Evolutionary conservation across 1,140 invertebrate species (phyloP), one percentile per base, ranked within the genome.

Genomic region (Bombus haemorrhoidalis): DNA sequence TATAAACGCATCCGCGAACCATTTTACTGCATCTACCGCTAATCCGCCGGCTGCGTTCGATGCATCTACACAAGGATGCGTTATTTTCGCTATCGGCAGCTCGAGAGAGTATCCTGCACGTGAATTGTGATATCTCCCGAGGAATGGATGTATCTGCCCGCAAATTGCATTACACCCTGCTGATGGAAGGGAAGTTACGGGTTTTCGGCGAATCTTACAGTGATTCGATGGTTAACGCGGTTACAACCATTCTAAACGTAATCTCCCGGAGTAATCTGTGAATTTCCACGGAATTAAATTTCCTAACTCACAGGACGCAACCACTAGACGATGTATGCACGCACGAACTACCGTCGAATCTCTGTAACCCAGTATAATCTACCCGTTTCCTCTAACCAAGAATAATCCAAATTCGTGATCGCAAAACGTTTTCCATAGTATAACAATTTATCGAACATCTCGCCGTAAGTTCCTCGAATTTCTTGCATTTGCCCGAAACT

Each of bases 101-200:
- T 12, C 53, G 71, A 81, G 69, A 82, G 39, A 41, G 71, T 34
- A 74, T 22, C 71, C 53, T 62, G 81, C 81, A 77, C 73, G 81
- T 83, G 59, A 76, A 64, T 66, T 53, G 41, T 3, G 34, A 83
- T 53, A 83, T 77, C 73, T 53, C 62, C 43, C 62, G 43, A 57
- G 62, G 68, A 83, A 83, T 75, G 80, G 81, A 74, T 64, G 71
- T 76, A 47, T 82, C 62, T 28, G 15, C 81, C 73, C 62, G 34
- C n/a, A 69, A 83, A 68, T 78, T 69, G 25, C 25, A 53, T 53
- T 57, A 25, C 59, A 15, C 8, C 32, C 34, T 9, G 6, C 32
- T 32, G 57, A n/a, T 43, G 73, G 71, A 75, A 59, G 71, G 81
- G 53, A 82, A 75, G 80, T 41, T 9, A 74, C 71, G 80, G n/a